Conservation (phyloP, 2,888 invertebrate genomes). For the Ophion obscuratus region DNA sequence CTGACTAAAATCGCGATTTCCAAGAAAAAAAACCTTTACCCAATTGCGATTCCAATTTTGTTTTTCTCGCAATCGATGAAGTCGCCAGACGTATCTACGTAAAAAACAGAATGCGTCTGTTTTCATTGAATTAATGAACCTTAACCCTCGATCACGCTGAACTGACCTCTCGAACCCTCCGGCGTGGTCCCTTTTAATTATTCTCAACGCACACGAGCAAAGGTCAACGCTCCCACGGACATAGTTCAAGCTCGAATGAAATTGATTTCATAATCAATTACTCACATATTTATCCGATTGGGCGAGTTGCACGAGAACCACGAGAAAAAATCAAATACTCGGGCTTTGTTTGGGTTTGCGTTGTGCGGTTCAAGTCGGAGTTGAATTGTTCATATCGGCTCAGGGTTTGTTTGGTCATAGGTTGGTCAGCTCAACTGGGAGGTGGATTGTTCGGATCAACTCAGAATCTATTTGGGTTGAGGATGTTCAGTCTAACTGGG, state of each 20-base stretch:
- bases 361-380: too few relatives aligned
- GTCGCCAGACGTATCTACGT: too few relatives aligned
- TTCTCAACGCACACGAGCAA: slow-evolving; percentile 16
- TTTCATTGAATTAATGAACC: background rate
- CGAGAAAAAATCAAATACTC: background rate
- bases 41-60: background rate
- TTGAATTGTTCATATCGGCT: too few relatives aligned
- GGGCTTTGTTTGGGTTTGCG: background rate
- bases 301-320: background rate
- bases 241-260: slow-evolving; percentile 24
- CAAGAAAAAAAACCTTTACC: background rate
- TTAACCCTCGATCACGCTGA: background rate
- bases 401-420: too few relatives aligned
- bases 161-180: slow-evolving; percentile 1
- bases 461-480: too few relatives aligned
- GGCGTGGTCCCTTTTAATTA: slow-evolving; percentile 11
- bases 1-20: background rate
- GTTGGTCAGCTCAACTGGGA: too few relatives aligned
- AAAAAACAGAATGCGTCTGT: background rate
- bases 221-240: background rate
- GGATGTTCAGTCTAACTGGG: too few relatives aligned
- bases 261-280: slow-evolving; percentile 16
- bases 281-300: background rate
- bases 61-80: too few relatives aligned
- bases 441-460: too few relatives aligned